Conservation (phyloP, 2,113 vertebrate genomes). For the Festucalex cinctus region DNA sequence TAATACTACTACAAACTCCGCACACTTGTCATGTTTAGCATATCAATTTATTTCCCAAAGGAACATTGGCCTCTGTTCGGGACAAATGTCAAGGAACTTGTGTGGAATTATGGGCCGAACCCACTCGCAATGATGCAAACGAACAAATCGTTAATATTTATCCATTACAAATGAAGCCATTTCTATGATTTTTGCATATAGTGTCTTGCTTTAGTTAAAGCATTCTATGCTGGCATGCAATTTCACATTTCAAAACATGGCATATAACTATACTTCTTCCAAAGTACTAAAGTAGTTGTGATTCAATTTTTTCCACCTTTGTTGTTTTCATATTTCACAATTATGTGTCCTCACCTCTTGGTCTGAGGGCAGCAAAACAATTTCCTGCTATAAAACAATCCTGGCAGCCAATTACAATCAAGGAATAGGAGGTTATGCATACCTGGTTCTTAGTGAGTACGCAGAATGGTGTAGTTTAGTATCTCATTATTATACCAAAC, state of each 20-base stretch:
- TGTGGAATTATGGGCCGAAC: too few species aligned
- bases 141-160: not conserved
- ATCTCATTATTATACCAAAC: conserved; percentile 43
- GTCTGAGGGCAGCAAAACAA: conserved; percentile 35
- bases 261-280: conserved; percentile 15
- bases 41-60: not conserved
- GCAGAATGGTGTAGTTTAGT: conserved; percentile 44
- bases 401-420: conserved; percentile 42
- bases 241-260: conserved; percentile 3
- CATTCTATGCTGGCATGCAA: not conserved
- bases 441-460: conserved; percentile 24
- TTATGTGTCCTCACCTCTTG: conserved; percentile 31
- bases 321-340: conserved; percentile 48
- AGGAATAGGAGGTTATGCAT: conserved; percentile 38
- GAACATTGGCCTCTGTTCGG: too few species aligned
- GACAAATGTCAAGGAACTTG: too few species aligned
- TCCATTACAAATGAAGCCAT: not conserved
- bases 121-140: not conserved
- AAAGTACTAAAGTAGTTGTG: conserved; percentile 26
- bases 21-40: not conserved
- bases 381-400: conserved; percentile 55
- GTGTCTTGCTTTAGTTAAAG: conserved; percentile 10
- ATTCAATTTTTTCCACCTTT: conserved; percentile 34
- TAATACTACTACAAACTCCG: not conserved
- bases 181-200: not conserved